phyloP scores from a whole-genome alignment of 1,140 invertebrate genomes.

The Metopolophium dirhodum region DNA sequence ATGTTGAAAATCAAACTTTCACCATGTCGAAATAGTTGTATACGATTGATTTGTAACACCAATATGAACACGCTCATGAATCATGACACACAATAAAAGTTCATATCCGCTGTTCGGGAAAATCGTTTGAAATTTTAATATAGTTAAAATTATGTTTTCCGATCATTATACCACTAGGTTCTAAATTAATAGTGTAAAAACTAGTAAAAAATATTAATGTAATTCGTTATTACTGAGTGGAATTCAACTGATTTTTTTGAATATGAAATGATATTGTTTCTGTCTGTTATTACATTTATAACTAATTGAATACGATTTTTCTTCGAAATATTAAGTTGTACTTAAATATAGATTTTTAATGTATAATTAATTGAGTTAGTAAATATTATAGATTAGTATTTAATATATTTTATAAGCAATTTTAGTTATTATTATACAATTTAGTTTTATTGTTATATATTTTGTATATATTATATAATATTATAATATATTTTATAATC shows the following conservation, averaged over 20 bases:
- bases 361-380: slow-evolving; percentile 27
- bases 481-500: background rate
- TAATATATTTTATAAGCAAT: background rate
- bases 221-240: background rate
- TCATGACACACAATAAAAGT: background rate
- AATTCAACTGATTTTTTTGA: background rate
- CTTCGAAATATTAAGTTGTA: background rate
- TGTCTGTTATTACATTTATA: background rate
- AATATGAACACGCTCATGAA: background rate
- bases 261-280: background rate
- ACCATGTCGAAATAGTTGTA: background rate
- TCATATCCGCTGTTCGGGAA: background rate
- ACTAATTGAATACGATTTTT: background rate
- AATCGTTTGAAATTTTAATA: background rate
- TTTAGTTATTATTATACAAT: background rate
- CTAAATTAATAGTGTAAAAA: background rate
- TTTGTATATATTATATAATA: background rate
- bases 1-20: background rate
- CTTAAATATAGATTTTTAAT: background rate
- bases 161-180: background rate
- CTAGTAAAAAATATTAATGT: background rate
- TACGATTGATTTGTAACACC: background rate
- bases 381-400: background rate
- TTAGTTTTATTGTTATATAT: slow-evolving; percentile 12
- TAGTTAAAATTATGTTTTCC: background rate